Evolutionary conservation across 2,113 vertebrate species (phyloP), one percentile per base, ranked within the genome.

Genomic region (Phycodurus eques): DNA sequence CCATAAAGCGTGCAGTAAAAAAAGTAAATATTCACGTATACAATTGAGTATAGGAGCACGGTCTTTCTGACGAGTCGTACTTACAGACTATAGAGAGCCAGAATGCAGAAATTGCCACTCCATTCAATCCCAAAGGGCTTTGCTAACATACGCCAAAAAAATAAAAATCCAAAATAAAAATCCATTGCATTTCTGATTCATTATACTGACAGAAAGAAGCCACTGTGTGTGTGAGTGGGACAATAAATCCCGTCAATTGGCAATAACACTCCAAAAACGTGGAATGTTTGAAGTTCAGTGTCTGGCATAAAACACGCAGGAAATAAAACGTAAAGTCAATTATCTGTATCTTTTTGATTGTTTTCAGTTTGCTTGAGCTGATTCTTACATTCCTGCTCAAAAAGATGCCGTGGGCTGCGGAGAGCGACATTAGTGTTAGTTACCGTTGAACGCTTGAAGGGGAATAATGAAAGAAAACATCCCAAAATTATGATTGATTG

Each of bases 1-100:
- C 89, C 92, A 94, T 94, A 95, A 96, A 96, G 95, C 95, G 94
- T 98, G 97, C 97, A 99, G 95, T 95, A 39, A 96, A 95, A 98
- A 61, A 98, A 94, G 91, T 95, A 93, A 92, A 92, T 94, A 94
- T 95, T 93, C 92, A 94, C 95, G 94, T 96, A 94, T 97, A 96
- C 93, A 96, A 94, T 95, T 95, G 93, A 96, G 95, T 94, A 94
- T 95, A 96, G 94, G 95, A 96, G 94, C 92, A 94, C 94, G 96
- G 88, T 94, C 94, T 91, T 90, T 95, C 87, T 20, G 93, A 95
- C 93, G 91, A 93, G 91, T 96, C 93, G 91, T 96, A 96, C 95
- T 96, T 96, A 96, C 95, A 98, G 94, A 96, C 94, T 96, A 95
- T 95, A 95, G 95, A 97, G 93, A 91, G 90, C 88, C 90, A 83